These are phyloP conservation scores for Kryphioiulus occultus DNA, from an alignment of 2,888 invertebrate species.

Conservation along the genomic window DNA sequence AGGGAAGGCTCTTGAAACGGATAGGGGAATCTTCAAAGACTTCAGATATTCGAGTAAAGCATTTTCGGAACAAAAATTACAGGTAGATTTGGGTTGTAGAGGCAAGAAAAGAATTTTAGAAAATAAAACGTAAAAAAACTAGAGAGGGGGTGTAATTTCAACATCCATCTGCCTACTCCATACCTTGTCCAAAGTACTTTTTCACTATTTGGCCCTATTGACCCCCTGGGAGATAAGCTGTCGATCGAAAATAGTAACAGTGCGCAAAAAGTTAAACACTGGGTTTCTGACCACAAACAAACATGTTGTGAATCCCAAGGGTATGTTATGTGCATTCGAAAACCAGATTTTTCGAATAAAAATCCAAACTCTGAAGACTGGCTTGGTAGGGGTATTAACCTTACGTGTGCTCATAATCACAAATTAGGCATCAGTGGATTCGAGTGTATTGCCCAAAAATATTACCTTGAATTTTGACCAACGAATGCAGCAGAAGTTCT, in stretches of 20 bases:
- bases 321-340: background rate
- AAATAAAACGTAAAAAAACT: background rate
- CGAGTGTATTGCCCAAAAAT: background rate
- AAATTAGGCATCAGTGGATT: background rate
- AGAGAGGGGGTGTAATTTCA: conserved; percentile 12
- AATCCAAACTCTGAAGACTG: background rate
- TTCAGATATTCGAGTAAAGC: background rate
- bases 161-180: background rate
- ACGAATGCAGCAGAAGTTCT: too few relatives aligned
- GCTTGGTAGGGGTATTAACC: background rate
- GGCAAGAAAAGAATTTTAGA: background rate
- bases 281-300: conserved; percentile 26
- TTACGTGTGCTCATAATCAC: background rate
- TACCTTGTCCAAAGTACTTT: background rate
- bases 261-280: background rate
- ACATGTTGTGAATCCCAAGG: conserved; percentile 21
- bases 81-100: background rate
- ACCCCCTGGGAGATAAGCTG: conserved; percentile 26
- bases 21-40: background rate
- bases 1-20: background rate
- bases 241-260: background rate
- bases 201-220: background rate
- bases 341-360: conserved; percentile 1
- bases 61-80: background rate
- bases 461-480: background rate